Evolutionary conservation across 2,113 vertebrate genomes (phyloP), one percentile per base, ranked within the genome.

Genomic region (Charadrius vociferus): DNA sequence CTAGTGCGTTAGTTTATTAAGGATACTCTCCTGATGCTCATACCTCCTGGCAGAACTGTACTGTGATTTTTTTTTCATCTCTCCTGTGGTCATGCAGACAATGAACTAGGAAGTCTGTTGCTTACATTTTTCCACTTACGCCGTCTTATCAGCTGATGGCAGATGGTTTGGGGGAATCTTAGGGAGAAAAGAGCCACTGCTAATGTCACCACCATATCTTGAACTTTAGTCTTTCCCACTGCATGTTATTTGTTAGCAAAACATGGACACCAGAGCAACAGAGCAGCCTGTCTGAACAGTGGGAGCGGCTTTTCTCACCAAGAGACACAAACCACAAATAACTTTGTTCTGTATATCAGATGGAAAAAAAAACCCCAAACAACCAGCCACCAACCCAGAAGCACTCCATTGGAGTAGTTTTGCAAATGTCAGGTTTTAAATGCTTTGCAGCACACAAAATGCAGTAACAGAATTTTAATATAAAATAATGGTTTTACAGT

Each of bases 141-240:
- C 92, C 15, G 12, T 83, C 95, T 95, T 97, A 92, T 95, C 96
- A 86, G 90, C 81, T 89, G 95, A 93, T 97, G 86, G 95, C 94
- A 98, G 97, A 98, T 96, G 97, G 95, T 95, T 98, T 94, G 94
- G 83, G 92, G 87, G 67, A 58, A 94, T 96, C 78, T 82, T 34
- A 88, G 79, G 89, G 77, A 96, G 70, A 82, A 91, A 96, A 97
- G 94, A 97, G 86, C 94, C 95, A 88, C 43, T 84, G 95, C 86
- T 97, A 94, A 94, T 83, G 96, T 97, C 95, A 95, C 70, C 21
- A 6, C 17, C 9, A 1, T 83, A 65, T 59, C 83, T 77, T 97
- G 88, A 98, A 96, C 93, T 96, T 96, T 83, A 90, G 87, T 93
- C 90, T 92, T 89, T 89, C 80, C 85, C 86, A 88, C 91, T 87